A percentile compares a stretch with the other conserved stretches of the same genome.
Conservation (phyloP, 2,888 invertebrate genomes). For the Achlya flavicornis region DNA sequence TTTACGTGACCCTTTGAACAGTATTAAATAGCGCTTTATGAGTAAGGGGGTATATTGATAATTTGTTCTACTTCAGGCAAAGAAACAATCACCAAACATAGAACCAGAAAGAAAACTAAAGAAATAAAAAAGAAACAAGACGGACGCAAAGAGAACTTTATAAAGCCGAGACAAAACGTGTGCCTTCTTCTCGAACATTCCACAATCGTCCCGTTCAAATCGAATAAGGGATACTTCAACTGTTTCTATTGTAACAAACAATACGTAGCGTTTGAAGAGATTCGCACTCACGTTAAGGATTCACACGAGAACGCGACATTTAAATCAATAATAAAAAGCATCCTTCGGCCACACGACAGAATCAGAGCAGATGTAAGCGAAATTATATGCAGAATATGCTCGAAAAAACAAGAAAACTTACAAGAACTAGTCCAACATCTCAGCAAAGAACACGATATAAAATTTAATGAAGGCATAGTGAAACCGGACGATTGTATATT, state of each 20-base stretch:
- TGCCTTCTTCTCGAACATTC: conserved; percentile 38
- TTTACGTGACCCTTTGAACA: no score
- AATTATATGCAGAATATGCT: conserved; percentile 34
- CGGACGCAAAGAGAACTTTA: conserved; percentile 19
- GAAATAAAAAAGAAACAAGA: neutral
- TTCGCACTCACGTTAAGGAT: conserved; percentile 28
- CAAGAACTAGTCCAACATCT: conserved; percentile 34
- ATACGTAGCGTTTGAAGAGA: conserved; percentile 26
- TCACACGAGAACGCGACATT: conserved; percentile 26
- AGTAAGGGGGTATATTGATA: no score
- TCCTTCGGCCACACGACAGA: conserved; percentile 25
- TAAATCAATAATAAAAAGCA: conserved; percentile 30
- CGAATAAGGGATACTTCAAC: conserved; percentile 36
- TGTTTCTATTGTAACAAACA: conserved; percentile 40
- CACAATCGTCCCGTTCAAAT: conserved; percentile 38
- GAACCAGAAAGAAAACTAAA: conserved; percentile 4
- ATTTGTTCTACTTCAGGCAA: neutral
- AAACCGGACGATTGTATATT: conserved; percentile 36
- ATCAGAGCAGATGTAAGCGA: conserved; percentile 35
- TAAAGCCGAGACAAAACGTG: conserved; percentile 32
- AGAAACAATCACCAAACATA: neutral
- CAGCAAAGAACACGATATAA: conserved; percentile 26
- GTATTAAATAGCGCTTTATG: no score
- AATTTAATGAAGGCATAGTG: conserved; percentile 28
- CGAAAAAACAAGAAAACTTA: conserved; percentile 24